These are phyloP conservation scores for Ctenopoma kingsleyae DNA, from an alignment of 2,797 vertebrate genomes.

Conservation along the genomic window DNA sequence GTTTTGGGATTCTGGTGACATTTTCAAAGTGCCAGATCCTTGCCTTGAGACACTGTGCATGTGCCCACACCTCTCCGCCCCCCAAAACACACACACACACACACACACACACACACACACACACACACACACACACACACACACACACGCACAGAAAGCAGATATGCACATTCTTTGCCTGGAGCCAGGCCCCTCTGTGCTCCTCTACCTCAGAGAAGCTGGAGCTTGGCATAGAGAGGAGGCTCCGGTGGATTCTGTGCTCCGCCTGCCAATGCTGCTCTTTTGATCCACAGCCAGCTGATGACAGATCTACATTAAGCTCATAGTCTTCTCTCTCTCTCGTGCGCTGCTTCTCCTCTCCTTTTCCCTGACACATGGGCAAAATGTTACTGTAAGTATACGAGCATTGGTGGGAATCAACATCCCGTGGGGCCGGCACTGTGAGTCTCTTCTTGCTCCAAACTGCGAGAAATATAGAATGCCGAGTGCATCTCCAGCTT, in stretches of 20 bases:
- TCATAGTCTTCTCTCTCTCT: conserved; percentile 46
- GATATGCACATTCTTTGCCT: conserved; percentile 48
- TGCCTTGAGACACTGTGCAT: conserved; percentile 70
- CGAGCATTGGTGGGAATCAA: conserved; percentile 29
- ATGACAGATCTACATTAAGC: conserved; percentile 84
- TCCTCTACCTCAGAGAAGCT: conserved; percentile 72
- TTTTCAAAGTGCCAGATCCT: conserved; percentile 77
- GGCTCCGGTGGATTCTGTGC: conserved; percentile 73
- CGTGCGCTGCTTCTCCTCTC: conserved; percentile 40
- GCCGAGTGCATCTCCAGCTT: conserved; percentile 57
- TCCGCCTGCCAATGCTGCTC: conserved; percentile 78
- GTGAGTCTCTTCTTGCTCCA: conserved; percentile 41
- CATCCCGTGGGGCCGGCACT: conserved; percentile 35
- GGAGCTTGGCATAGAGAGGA: conserved; percentile 65
- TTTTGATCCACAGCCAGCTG: conserved; percentile 83
- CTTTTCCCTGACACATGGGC: conserved; percentile 48
- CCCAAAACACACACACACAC: conserved; percentile 8
- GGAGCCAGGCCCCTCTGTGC: conserved; percentile 66
- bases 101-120: no score
- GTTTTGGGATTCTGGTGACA: conserved; percentile 74
- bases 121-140: conserved; percentile 12
- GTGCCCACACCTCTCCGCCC: conserved; percentile 65
- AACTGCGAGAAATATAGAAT: conserved; percentile 42
- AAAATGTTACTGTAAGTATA: conserved; percentile 49
- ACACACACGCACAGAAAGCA: conserved; percentile 13